Percentiles rank a stretch among this genome's conserved stretches.
These are phyloP conservation scores for Drosophila orena DNA, from an alignment of 1,140 invertebrate species.

Conservation along the genomic window DNA sequence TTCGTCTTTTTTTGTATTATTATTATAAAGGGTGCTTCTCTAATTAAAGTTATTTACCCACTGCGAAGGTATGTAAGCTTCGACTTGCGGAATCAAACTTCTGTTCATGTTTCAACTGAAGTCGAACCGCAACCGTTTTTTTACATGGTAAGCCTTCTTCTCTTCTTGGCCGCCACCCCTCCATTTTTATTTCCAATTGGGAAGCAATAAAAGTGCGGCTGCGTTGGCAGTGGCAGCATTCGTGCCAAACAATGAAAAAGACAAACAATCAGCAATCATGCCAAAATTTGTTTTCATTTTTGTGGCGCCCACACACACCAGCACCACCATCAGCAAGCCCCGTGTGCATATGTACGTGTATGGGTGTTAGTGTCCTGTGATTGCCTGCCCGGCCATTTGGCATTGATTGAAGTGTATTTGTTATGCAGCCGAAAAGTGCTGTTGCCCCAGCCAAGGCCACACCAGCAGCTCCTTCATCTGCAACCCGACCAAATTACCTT, in stretches of 20 bases:
- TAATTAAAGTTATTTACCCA: too few relatives aligned
- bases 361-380: conserved; percentile 51
- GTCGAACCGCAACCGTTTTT: conserved; percentile 33
- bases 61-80: too few relatives aligned
- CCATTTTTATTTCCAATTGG: conserved; percentile 82
- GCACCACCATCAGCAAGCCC: conserved; percentile 5
- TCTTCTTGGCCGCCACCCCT: conserved; percentile 45
- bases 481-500: conserved; percentile 28
- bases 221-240: conserved; percentile 67
- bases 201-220: conserved; percentile 82
- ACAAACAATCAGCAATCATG: conserved; percentile 84
- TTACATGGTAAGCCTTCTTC: conserved; percentile 17
- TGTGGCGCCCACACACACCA: conserved; percentile 67
- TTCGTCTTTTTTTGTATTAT: too few relatives aligned
- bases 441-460: conserved; percentile 21
- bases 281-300: conserved; percentile 84
- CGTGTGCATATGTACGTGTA: conserved; percentile 15
- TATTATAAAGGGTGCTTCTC: too few relatives aligned
- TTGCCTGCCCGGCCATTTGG: conserved; percentile 74
- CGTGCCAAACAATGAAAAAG: conserved; percentile 81
- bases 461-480: conserved; percentile 10
- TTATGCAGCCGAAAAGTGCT: conserved; percentile 73
- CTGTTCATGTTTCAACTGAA: conserved; percentile 64
- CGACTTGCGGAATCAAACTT: too few relatives aligned
- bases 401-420: conserved; percentile 82